A percentile compares a stretch with the other conserved stretches of the same genome.
These are phyloP conservation scores for Sebastes flavidus DNA, from an alignment of 2,797 vertebrate genomes.

Conservation along the genomic window DNA sequence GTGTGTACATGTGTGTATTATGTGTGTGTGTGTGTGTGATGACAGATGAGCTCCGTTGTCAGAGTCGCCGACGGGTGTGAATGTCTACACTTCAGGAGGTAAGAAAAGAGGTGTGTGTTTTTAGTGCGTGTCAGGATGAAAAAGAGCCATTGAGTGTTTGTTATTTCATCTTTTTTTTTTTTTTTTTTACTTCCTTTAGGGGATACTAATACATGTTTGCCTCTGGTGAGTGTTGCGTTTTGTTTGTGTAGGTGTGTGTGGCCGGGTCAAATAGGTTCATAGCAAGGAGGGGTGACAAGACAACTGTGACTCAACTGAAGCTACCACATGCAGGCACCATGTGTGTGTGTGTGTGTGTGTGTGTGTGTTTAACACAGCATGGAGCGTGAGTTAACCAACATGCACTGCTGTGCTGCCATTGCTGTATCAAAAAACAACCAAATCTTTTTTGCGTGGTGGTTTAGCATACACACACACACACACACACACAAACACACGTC, in stretches of 20 bases:
- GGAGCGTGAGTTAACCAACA: constrained; percentile 46
- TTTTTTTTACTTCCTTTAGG: constrained; percentile 24
- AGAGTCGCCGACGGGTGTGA: constrained; percentile 69
- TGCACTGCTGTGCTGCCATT: constrained; percentile 45
- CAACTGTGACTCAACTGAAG: constrained; percentile 57
- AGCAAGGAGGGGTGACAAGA: constrained; percentile 45
- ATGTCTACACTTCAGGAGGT: constrained; percentile 71
- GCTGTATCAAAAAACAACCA: constrained; percentile 48
- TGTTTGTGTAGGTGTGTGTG: constrained; percentile 40
- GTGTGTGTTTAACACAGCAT: constrained; percentile 36
- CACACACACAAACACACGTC: constrained; percentile 12
- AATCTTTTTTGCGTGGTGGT: constrained; percentile 36
- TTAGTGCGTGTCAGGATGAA: constrained; percentile 38
- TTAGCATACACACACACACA: constrained; percentile 21
- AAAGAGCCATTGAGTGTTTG: constrained; percentile 9
- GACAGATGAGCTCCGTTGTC: constrained; percentile 78
- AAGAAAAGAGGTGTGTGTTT: constrained; percentile 60
- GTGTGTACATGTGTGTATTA: constrained; percentile 29
- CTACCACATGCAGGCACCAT: constrained; percentile 27
- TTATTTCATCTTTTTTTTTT: constrained; percentile 13
- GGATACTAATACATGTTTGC: constrained; percentile 38
- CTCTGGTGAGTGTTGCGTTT: constrained; percentile 40
- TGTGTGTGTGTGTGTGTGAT: constrained; percentile 55
- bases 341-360: constrained; percentile 19
- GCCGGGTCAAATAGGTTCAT: constrained; percentile 59